phyloP scores from a whole-genome alignment of 1,140 invertebrate genomes.

The Orussus abietinus region DNA sequence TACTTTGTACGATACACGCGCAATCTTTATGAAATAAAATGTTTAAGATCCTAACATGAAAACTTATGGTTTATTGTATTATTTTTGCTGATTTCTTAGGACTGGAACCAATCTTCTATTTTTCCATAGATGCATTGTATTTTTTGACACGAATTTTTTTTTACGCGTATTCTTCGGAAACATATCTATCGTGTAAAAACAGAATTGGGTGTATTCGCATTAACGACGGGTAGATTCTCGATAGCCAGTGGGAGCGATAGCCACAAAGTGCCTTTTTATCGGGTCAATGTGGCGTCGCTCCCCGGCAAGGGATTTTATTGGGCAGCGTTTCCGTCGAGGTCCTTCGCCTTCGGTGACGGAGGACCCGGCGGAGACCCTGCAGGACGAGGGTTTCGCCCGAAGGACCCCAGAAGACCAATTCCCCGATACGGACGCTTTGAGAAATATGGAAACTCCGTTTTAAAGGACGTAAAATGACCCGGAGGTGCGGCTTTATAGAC shows the following conservation, averaged over 20 bases:
- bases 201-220: too few relatives aligned
- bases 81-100: too few relatives aligned
- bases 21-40: too few relatives aligned
- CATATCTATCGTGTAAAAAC: too few relatives aligned
- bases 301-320: slow-evolving; percentile 30
- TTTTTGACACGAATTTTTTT: too few relatives aligned
- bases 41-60: too few relatives aligned
- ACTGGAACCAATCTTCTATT: too few relatives aligned
- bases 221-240: too few relatives aligned
- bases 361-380: slow-evolving; percentile 10
- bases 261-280: slow-evolving; percentile 37
- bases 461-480: slow-evolving; percentile 39
- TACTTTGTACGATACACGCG: too few relatives aligned
- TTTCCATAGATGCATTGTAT: too few relatives aligned
- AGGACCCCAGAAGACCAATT: slow-evolving; percentile 38
- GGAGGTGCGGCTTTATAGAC: slow-evolving; percentile 35
- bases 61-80: too few relatives aligned
- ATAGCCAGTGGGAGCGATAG: slow-evolving; percentile 26
- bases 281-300: slow-evolving; percentile 31
- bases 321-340: slow-evolving; percentile 19
- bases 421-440: slow-evolving; percentile 27
- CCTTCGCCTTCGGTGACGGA: slow-evolving; percentile 10
- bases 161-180: too few relatives aligned
- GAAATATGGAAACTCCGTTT: slow-evolving; percentile 34
- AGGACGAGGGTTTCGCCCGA: slow-evolving; percentile 12